phyloP scores from a whole-genome alignment of 2,888 invertebrate species.

The Tinea pellionella region DNA sequence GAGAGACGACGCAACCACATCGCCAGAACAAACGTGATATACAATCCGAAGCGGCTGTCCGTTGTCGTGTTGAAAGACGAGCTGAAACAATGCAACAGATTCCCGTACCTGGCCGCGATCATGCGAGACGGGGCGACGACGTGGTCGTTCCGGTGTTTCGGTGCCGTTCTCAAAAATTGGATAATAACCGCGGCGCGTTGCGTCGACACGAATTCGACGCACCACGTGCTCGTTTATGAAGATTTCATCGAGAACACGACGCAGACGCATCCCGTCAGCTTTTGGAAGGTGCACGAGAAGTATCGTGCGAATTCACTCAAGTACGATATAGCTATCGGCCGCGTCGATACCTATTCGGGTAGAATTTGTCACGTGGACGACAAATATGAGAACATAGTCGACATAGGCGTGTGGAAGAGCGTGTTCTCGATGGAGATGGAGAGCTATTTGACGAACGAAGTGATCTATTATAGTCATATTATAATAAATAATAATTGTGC shows the following conservation, averaged over 20 bases:
- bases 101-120: constrained; percentile 48
- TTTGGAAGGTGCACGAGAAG: constrained; percentile 48
- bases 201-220: constrained; percentile 30
- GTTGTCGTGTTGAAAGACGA: constrained; percentile 16
- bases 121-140: constrained; percentile 31
- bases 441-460: constrained; percentile 46
- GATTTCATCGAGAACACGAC: constrained; percentile 39
- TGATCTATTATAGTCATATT: constrained; percentile 18
- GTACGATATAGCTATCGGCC: constrained; percentile 48
- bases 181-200: constrained; percentile 51
- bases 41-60: constrained; percentile 33
- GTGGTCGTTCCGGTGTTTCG: constrained; percentile 51
- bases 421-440: constrained; percentile 45
- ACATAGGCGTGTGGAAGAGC: constrained; percentile 50
- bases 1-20: constrained; percentile 30
- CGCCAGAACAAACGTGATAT: constrained; percentile 25
- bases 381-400: constrained; percentile 18
- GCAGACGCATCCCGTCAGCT: constrained; percentile 39
- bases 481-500: neutral
- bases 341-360: constrained; percentile 31
- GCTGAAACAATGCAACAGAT: constrained; percentile 21
- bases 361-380: constrained; percentile 27
- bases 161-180: constrained; percentile 44
- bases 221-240: constrained; percentile 39
- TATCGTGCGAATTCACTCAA: constrained; percentile 27